Base-by-base conservation (phyloP, 2,797 vertebrate species). In the Brotula barbata region DNA sequence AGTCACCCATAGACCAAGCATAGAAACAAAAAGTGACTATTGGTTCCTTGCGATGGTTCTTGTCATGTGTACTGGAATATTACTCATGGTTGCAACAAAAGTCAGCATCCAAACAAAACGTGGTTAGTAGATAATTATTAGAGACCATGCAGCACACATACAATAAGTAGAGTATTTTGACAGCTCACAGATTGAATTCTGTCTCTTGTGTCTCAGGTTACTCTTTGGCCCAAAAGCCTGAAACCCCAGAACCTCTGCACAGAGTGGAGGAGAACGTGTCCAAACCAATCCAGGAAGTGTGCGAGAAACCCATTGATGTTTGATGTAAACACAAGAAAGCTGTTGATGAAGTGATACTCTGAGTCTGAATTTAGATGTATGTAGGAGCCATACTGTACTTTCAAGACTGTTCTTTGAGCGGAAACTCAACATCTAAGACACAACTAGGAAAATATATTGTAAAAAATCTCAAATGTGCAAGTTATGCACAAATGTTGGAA, bases 261-360 rank as follows among this genome's bases (percentile, higher is more conserved):
- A 56, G 56, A 2, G 75, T 76, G 17, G 80, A 85, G 0, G 83
- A 86, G 5, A 74, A 68, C 0, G 76, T 85, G 19, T 81, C 83
- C 15, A 84, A 80, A 48, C 90, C 90, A 0, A 49, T 92, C 45
- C 91, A 92, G 77, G 91, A 92, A 65, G 69, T 84, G 50, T 85
- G 77, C 16, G 74, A 75, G 50, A 83, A 80, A 17, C 46, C 22
- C 43, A 50, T 78, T 16, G 72, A 83, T 1, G 55, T 80, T 16
- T 89, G 77, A 75, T 16, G 59, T n/a, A 58, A 64, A 56, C 49
- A 76, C 20, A 46, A 48, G 55, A 51, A 31, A 11, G 7, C 16
- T 42, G 19, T 7, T 17, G 40, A 31, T 61, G 25, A 23, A n/a
- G 34, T n/a, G 25, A 28, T 28, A 33, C 13, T 20, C 31, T 33